These are phyloP conservation scores for Drosophila subobscura DNA, from an alignment of 1,140 invertebrate species.

Conservation along the genomic window DNA sequence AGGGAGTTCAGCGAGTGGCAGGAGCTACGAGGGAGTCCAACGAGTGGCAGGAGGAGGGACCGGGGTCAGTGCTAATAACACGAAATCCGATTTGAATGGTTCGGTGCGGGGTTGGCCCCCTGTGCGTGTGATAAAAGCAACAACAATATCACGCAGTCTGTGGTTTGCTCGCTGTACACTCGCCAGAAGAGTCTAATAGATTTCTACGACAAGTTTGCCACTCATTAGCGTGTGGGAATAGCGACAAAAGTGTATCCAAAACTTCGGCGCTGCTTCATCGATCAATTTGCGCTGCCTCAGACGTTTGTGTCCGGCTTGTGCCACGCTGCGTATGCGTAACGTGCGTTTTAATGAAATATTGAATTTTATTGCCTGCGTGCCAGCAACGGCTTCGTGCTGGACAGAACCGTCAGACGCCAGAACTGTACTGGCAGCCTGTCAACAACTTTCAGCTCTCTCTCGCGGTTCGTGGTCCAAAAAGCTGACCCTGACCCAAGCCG, in stretches of 20 bases:
- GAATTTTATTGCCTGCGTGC: conserved; percentile 83
- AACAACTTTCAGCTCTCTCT: conserved; percentile 31
- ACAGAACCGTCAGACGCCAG: conserved; percentile 6
- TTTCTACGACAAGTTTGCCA: no score
- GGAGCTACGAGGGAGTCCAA: background rate
- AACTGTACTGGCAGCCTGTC: conserved; percentile 31
- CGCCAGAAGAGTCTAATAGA: no score
- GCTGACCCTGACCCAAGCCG: conserved; percentile 31
- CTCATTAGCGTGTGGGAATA: no score
- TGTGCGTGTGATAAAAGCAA: conserved; percentile 75
- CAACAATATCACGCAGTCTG: conserved; percentile 70
- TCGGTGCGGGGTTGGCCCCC: conserved; percentile 17
- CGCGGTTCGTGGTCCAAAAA: conserved; percentile 11
- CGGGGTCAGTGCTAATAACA: conserved; percentile 68
- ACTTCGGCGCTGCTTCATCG: background rate
- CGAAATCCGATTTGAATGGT: conserved; percentile 78
- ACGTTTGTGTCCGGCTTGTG: conserved; percentile 9
- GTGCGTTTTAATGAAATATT: conserved; percentile 83
- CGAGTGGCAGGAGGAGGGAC: background rate
- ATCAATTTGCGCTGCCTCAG: conserved; percentile 19
- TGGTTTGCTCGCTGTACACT: conserved; percentile 46
- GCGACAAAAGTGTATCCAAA: no score
- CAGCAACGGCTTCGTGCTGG: conserved; percentile 51
- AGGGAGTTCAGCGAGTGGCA: conserved; percentile 4
- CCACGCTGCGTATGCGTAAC: conserved; percentile 79